Evolutionary conservation across 2,888 invertebrate genomes (phyloP).

Genomic region (Idaea straminata): DNA sequence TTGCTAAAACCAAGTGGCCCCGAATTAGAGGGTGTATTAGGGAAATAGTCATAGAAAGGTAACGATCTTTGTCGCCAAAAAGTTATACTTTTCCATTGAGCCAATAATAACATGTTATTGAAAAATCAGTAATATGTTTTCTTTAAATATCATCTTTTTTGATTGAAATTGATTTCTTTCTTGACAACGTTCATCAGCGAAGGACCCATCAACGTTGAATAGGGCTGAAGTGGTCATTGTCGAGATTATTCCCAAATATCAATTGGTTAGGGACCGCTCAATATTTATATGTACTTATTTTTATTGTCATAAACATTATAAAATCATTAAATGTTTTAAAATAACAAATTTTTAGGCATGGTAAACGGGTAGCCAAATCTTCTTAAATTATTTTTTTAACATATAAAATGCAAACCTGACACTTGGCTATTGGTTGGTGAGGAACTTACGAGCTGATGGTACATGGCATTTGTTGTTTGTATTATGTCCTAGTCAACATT

Average conservation of each 20-base stretch:
- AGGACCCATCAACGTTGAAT: background rate
- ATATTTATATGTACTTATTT: background rate
- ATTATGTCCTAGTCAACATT: background rate
- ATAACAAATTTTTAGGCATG: too few relatives aligned
- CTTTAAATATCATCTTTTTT: background rate
- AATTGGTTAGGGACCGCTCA: background rate
- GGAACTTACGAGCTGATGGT: background rate
- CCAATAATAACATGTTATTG: background rate
- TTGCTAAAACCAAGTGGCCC: too few relatives aligned
- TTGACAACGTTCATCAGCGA: background rate
- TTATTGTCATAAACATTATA: background rate
- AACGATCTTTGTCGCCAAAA: too few relatives aligned
- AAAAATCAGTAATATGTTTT: background rate
- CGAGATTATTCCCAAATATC: background rate
- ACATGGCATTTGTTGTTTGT: too few relatives aligned
- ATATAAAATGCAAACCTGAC: too few relatives aligned
- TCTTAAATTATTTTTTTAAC: too few relatives aligned
- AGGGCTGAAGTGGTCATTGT: background rate
- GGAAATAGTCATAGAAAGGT: too few relatives aligned
- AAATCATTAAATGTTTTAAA: too few relatives aligned
- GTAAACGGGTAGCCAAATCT: too few relatives aligned
- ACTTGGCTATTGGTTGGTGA: background rate
- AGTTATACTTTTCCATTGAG: too few relatives aligned
- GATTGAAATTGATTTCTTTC: background rate
- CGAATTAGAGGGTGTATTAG: too few relatives aligned